A percentile compares a stretch with the other conserved stretches of the same genome.
phyloP scores from a whole-genome alignment of 1,140 invertebrate genomes.

The Drosophila baimaii region DNA sequence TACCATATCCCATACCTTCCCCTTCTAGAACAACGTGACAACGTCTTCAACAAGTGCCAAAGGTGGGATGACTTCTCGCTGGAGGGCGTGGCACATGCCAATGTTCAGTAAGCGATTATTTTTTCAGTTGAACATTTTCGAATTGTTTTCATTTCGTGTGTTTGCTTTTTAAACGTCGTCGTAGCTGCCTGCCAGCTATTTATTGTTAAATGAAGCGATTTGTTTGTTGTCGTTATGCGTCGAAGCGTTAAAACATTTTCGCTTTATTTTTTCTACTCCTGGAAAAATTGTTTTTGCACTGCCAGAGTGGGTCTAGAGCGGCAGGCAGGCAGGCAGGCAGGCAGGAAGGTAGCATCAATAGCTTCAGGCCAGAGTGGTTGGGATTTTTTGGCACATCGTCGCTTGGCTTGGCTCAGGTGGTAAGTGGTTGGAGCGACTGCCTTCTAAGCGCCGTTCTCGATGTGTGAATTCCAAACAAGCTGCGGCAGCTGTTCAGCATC shows the following conservation, averaged over 20 bases:
- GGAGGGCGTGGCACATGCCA: constrained; percentile 59
- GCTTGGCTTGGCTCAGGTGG: constrained; percentile 32
- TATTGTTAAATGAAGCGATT: constrained; percentile 83
- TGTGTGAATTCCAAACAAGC: constrained; percentile 77
- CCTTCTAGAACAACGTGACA: constrained; percentile 10
- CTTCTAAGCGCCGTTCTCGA: constrained; percentile 44
- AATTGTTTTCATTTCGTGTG: constrained; percentile 67
- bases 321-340: no score
- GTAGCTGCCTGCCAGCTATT: constrained; percentile 69
- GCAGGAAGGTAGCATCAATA: constrained; percentile 18
- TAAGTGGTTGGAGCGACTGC: constrained; percentile 25
- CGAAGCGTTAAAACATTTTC: constrained; percentile 82
- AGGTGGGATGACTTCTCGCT: constrained; percentile 41
- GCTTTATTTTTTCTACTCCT: constrained; percentile 78
- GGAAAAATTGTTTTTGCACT: constrained; percentile 75
- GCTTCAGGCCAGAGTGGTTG: constrained; percentile 58
- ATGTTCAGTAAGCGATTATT: constrained; percentile 81
- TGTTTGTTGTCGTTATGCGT: constrained; percentile 80
- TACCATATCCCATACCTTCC: background rate
- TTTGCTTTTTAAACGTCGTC: constrained; percentile 57
- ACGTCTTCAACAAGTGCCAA: constrained; percentile 56
- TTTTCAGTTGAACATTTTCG: constrained; percentile 73
- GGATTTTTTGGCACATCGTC: constrained; percentile 62
- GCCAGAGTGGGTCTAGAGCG: no score
- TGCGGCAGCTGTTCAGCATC: constrained; percentile 57